A percentile compares a stretch with the other conserved stretches of the same genome.
phyloP scores from a whole-genome alignment of 2,888 invertebrate species.

The Drosophila trichaetosa region DNA sequence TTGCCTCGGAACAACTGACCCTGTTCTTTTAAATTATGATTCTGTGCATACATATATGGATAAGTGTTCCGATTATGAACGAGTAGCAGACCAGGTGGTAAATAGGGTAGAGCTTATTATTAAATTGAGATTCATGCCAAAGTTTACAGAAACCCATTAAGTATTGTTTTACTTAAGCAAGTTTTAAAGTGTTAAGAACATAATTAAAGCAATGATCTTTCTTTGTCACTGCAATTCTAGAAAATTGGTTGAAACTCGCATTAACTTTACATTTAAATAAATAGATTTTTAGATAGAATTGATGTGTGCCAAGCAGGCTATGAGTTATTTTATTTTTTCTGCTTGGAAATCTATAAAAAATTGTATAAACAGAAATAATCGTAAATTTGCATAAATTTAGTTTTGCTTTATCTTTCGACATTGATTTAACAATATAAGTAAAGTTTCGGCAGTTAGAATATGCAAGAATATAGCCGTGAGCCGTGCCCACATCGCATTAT shows the following conservation, averaged over 20 bases:
- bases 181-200: background rate
- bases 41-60: constrained; percentile 43
- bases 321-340: constrained; percentile 7
- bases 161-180: background rate
- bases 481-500: constrained; percentile 99
- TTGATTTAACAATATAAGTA: background rate
- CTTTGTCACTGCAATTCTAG: background rate
- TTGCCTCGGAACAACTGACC: constrained; percentile 34
- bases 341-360: constrained; percentile 35
- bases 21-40: constrained; percentile 33
- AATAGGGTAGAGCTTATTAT: constrained; percentile 20
- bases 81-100: constrained; percentile 17
- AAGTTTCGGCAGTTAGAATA: constrained; percentile 79
- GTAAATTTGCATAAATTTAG: constrained; percentile 33
- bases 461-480: constrained; percentile 98
- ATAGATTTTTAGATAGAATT: background rate
- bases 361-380: constrained; percentile 24
- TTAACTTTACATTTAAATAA: background rate
- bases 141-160: background rate
- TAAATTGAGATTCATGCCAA: constrained; percentile 16
- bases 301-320: constrained; percentile 12
- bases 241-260: background rate
- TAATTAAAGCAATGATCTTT: background rate
- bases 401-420: constrained; percentile 16
- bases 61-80: constrained; percentile 64